Conservation (phyloP, 2,888 invertebrate species). For the Physocephala rufipes region DNA sequence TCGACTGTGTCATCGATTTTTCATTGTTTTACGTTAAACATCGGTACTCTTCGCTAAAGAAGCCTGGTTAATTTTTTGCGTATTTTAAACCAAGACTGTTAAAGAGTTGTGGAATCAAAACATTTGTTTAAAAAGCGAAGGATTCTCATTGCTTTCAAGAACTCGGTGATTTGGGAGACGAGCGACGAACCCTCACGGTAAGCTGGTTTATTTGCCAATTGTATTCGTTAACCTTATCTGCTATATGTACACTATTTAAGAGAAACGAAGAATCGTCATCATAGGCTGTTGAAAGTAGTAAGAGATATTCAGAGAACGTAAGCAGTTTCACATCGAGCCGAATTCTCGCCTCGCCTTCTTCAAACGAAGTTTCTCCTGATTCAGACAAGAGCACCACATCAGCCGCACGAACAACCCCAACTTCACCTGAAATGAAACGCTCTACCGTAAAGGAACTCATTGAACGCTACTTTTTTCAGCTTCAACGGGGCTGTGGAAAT, state of each 20-base stretch:
- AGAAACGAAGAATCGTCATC: slow-evolving; percentile 49
- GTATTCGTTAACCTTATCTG: neutral
- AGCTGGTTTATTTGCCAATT: slow-evolving; percentile 31
- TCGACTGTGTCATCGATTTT: slow-evolving; percentile 50
- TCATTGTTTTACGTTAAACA: slow-evolving; percentile 48
- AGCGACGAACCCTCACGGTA: slow-evolving; percentile 69
- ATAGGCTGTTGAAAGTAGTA: slow-evolving; percentile 24
- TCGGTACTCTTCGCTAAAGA: neutral
- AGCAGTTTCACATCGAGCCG: slow-evolving; percentile 40
- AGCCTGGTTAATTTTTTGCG: slow-evolving; percentile 8
- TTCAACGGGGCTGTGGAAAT: slow-evolving; percentile 92
- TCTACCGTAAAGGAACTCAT: slow-evolving; percentile 85
- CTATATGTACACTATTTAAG: slow-evolving; percentile 27
- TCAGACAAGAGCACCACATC: slow-evolving; percentile 41
- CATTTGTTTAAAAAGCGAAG: slow-evolving; percentile 22
- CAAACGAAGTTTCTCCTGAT: neutral
- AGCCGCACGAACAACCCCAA: neutral
- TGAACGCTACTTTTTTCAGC: slow-evolving; percentile 91
- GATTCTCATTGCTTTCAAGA: slow-evolving; percentile 40
- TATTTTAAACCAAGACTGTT: neutral
- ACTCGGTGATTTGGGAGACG: slow-evolving; percentile 34
- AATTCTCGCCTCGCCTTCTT: neutral
- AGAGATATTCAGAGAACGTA: slow-evolving; percentile 24
- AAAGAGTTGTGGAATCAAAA: neutral
- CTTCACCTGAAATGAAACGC: slow-evolving; percentile 72